Percentiles rank a stretch among this genome's conserved stretches.
Evolutionary conservation across 2,797 vertebrate genomes (phyloP).

Genomic region (Periparus ater): DNA sequence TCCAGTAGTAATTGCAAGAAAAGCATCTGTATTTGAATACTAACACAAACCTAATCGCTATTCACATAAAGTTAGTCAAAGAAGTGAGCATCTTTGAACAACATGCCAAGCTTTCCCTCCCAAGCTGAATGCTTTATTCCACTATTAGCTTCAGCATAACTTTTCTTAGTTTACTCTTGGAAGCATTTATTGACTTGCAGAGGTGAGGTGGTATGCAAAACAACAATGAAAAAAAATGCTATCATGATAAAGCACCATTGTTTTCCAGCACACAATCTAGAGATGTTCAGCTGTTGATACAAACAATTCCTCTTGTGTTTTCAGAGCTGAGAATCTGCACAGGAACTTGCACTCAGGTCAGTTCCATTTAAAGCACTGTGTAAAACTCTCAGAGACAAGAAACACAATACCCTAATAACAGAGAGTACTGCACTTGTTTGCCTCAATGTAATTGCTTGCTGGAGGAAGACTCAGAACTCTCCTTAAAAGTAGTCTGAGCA

Average conservation of each 20-base stretch:
- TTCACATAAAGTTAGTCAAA: neutral
- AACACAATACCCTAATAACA: neutral
- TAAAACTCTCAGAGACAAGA: neutral
- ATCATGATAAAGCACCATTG: neutral
- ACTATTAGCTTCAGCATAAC: neutral
- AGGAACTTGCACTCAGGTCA: neutral
- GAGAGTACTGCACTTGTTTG: neutral
- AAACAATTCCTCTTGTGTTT: neutral
- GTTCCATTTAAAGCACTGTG: neutral
- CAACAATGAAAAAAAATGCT: neutral
- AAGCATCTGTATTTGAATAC: neutral
- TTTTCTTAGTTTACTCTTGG: neutral
- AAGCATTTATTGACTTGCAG: neutral
- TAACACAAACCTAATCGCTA: neutral
- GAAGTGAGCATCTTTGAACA: neutral
- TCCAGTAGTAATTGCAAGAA: neutral
- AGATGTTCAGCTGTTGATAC: neutral
- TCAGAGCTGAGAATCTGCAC: neutral
- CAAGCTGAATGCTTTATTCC: neutral
- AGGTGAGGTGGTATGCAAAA: neutral
- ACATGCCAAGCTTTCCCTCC: neutral
- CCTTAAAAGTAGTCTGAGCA: neutral
- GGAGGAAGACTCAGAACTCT: neutral
- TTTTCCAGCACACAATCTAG: neutral
- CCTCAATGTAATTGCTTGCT: neutral